Conservation (phyloP, 2,797 vertebrate genomes). For the Atherinosoma microstoma region DNA sequence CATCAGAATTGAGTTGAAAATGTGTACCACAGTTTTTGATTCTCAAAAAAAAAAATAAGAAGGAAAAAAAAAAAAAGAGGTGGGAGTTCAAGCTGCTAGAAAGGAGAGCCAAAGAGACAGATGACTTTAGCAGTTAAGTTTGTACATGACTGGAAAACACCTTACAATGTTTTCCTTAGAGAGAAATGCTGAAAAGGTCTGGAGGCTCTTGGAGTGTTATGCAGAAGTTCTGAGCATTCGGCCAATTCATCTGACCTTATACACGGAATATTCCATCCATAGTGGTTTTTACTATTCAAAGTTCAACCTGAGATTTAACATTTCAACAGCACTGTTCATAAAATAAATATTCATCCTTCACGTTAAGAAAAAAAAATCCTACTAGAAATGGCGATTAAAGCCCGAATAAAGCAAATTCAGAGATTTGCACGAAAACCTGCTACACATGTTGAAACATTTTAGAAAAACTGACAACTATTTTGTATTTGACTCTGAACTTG, state of each 20-base stretch:
- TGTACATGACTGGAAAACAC: slow-evolving; percentile 31
- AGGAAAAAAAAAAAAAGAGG: slow-evolving; percentile 9
- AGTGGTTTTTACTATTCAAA: slow-evolving; percentile 67
- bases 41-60: slow-evolving; percentile 25
- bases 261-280: slow-evolving; percentile 67
- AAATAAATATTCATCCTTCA: slow-evolving; percentile 63
- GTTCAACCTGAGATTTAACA: slow-evolving; percentile 74
- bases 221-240: slow-evolving; percentile 24
- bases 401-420: neutral
- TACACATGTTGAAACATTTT: neutral
- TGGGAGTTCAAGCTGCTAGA: slow-evolving; percentile 66
- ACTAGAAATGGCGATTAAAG: slow-evolving; percentile 32
- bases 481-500: neutral
- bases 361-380: slow-evolving; percentile 42
- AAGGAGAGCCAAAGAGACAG: slow-evolving; percentile 41
- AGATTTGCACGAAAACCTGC: neutral
- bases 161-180: slow-evolving; percentile 9
- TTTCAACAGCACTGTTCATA: slow-evolving; percentile 50
- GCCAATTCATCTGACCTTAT: slow-evolving; percentile 47
- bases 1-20: slow-evolving; percentile 41
- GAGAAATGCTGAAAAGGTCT: slow-evolving; percentile 22
- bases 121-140: slow-evolving; percentile 12
- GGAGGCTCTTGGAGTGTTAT: slow-evolving; percentile 29
- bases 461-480: neutral
- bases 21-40: slow-evolving; percentile 72